Evolutionary conservation across 2,797 vertebrate species (phyloP), one percentile per base, ranked within the genome.

Genomic region (Sebastolobus alascanus): DNA sequence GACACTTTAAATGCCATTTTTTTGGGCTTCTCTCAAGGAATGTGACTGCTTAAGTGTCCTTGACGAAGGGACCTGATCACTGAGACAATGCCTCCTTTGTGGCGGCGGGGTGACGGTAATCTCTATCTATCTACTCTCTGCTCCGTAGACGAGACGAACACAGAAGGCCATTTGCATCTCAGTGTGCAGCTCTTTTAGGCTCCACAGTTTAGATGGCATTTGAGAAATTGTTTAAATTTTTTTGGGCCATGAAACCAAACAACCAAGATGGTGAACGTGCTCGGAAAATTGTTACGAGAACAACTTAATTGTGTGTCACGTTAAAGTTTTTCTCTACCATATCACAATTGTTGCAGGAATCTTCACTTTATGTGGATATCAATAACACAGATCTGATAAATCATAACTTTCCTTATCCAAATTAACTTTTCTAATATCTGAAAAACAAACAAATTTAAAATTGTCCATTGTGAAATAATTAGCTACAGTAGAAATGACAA

Each of bases 1-100:
- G 92, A 94, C 92, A 93, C 85, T 95, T 94, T 90, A 93, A 94
- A 93, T 89, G 79, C 89, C 84, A 90, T 91, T 93, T 94, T 81
- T 87, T 91, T 68, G 85, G 87, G 73, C 63, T 89, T 92, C 85
- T 89, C 88, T 93, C 22, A 65, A 89, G 89, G 90, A 95, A 93
- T 92, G 92, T 88, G 92, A 92, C 88, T 77, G 72, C 82, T 90
- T 85, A 92, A 93, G 92, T 91, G 92, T 90, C 84, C 87, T 89
- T 79, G 87, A 93, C 70, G 84, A 86, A 90, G 88, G 80, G 77
- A 93, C 79, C 82, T 89, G 92, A 92, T 93, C 88, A 89, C 50
- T 31, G 73, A 89, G 83, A 94, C 92, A 95, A 94, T 90, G 85
- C 60, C 40, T 65, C 78, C 90, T 92, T 93, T 96, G 94, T 94